phyloP scores from a whole-genome alignment of 2,797 vertebrate species.

The Sciaenops ocellatus region DNA sequence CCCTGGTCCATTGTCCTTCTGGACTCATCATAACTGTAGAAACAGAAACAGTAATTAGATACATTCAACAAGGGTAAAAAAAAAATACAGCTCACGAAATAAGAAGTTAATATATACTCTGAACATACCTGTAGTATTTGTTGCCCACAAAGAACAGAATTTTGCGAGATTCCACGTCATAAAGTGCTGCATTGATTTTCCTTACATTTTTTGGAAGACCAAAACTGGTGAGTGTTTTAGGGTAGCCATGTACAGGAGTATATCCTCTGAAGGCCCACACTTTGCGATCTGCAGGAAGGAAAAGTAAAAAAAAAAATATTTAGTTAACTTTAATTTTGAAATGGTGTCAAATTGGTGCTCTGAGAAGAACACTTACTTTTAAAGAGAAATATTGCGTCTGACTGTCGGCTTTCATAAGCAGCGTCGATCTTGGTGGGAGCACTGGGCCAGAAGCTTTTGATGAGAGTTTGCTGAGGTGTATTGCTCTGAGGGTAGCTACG shows the following conservation, averaged over 20 bases:
- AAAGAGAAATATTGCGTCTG: slow-evolving; percentile 86
- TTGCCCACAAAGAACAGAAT: slow-evolving; percentile 86
- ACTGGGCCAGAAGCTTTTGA: slow-evolving; percentile 87
- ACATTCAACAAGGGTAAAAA: not conserved
- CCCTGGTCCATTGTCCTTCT: slow-evolving; percentile 82
- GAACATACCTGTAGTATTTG: slow-evolving; percentile 87
- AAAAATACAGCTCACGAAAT: not conserved
- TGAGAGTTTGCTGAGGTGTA: slow-evolving; percentile 79
- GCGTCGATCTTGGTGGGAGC: slow-evolving; percentile 88
- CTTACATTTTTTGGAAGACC: slow-evolving; percentile 84
- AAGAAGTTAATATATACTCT: not conserved
- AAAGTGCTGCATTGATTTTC: slow-evolving; percentile 87
- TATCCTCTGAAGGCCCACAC: slow-evolving; percentile 86
- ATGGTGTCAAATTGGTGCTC: not conserved
- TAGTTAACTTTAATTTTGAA: not conserved
- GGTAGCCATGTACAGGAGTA: slow-evolving; percentile 80
- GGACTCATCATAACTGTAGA: slow-evolving; percentile 86
- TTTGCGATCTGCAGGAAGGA: slow-evolving; percentile 41
- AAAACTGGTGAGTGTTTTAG: slow-evolving; percentile 80
- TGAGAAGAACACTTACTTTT: slow-evolving; percentile 82
- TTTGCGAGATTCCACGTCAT: slow-evolving; percentile 80
- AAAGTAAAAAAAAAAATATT: not conserved
- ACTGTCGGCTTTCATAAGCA: slow-evolving; percentile 85
- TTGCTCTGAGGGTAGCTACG: slow-evolving; percentile 78
- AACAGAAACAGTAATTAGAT: not conserved